These are phyloP conservation scores for Emesis russula DNA, from an alignment of 2,888 invertebrate genomes.

Conservation along the genomic window DNA sequence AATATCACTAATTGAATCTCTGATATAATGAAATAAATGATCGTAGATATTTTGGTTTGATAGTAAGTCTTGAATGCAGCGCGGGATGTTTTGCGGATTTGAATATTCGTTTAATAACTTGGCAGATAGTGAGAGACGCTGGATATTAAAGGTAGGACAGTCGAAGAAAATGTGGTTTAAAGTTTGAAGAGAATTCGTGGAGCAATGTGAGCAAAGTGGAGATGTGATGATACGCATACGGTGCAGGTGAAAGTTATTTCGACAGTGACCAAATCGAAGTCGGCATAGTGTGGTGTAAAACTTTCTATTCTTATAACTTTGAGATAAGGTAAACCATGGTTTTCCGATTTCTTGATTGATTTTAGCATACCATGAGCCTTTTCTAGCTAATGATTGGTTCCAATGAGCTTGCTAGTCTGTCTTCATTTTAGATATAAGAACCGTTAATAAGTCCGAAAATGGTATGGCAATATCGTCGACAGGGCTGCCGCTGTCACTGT, in stretches of 20 bases:
- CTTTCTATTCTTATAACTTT: too few relatives aligned
- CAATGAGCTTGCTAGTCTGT: background rate
- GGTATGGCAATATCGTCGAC: slow-evolving; percentile 30
- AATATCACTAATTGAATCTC: background rate
- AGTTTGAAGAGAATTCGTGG: background rate
- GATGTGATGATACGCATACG: background rate
- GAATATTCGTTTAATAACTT: background rate
- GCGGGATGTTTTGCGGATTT: background rate
- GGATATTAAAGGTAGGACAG: background rate
- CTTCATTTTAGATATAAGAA: background rate
- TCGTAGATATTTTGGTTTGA: background rate
- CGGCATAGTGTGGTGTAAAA: too few relatives aligned
- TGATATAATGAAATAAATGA: background rate
- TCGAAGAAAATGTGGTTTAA: background rate
- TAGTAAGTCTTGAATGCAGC: background rate
- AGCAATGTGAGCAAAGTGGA: slow-evolving; percentile 3
- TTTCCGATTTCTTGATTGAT: too few relatives aligned
- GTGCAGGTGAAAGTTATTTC: background rate
- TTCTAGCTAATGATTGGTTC: background rate
- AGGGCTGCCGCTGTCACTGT: slow-evolving; percentile 14
- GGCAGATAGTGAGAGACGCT: background rate
- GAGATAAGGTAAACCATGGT: too few relatives aligned
- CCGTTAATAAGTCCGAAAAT: slow-evolving; percentile 15
- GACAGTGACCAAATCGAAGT: background rate
- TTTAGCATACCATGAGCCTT: background rate